Percentiles rank a stretch among this genome's conserved stretches.
Conservation (phyloP, 2,113 vertebrate species). For the Octodon degus region DNA sequence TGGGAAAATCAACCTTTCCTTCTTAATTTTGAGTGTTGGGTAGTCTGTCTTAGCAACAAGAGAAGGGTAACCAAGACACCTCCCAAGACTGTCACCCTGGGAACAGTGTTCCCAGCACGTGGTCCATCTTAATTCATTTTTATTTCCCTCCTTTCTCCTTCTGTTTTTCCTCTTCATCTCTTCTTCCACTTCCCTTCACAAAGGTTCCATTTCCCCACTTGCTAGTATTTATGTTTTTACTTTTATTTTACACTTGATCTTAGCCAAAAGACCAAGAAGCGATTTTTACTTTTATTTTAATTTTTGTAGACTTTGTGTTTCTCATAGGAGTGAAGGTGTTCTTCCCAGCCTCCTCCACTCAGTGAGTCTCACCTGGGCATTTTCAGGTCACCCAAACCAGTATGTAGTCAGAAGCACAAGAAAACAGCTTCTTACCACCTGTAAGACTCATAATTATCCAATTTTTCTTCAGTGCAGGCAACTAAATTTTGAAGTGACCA, state of each 20-base stretch:
- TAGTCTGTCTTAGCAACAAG: no score
- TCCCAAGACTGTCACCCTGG: not conserved
- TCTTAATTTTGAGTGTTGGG: no score
- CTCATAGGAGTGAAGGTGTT: no score
- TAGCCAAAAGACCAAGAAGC: no score
- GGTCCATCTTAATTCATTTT: not conserved
- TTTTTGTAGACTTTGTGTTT: not conserved
- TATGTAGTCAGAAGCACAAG: not conserved
- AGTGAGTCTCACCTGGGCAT: not conserved
- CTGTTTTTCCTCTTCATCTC: not conserved
- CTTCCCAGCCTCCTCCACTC: no score
- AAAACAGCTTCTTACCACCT: no score
- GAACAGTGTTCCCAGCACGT: not conserved
- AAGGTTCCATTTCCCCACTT: not conserved
- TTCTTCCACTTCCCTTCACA: not conserved
- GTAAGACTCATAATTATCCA: not conserved
- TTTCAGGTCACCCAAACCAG: no score
- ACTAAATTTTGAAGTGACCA: not conserved
- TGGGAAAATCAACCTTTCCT: no score
- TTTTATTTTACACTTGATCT: not conserved
- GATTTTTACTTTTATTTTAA: not conserved
- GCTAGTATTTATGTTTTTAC: not conserved
- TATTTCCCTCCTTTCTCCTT: not conserved
- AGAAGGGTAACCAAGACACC: not conserved
- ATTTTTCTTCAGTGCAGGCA: not conserved